Base-by-base conservation (phyloP, 2,113 vertebrate species). In the Apus apus region DNA sequence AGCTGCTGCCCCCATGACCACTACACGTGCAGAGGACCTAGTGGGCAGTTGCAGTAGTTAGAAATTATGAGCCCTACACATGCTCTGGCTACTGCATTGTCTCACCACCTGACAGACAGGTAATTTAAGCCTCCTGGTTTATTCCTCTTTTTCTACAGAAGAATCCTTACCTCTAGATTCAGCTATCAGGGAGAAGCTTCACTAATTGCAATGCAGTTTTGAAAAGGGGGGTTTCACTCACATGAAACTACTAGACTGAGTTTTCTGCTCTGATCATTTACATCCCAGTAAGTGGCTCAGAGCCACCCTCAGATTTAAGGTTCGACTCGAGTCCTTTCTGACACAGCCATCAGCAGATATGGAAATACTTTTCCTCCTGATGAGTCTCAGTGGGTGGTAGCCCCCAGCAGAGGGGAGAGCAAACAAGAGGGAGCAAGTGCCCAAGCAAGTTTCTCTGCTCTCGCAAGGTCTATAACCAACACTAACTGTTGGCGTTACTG, bases 381-480 rank as follows among this genome's bases (percentile, higher is more conserved):
- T 0, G 0, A 61, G 20, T 57, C 17, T 71, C 48, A 51, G 21
- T 11, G 17, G 9, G 15, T 48, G 22, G 38, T 38, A 85, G 43
- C 16, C 18, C 29, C 27, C 56, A 74, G 60, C 17, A 74, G 53
- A 77, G 40, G 8, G 27, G 6, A 78, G 2, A 70, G 20, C 29
- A 77, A 26, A 23, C 7, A 40, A 89, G 38, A 87, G 27, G 15
- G 34, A 79, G 40, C 26, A 61, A 48, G 8, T 4, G 3, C 11
- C 58, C 1, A 4, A 82, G 29, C 21, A 90, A 79, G 20, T 10
- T 51, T 40, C 73, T 83, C 1, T 0, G 25, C 64, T 45, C 62
- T 67, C 19, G 9, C 8, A 11, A 20, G 29, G 58, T 14, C 22
- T 26, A 11, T n/a, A 29, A 65, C 19, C 0, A 0, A 20, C n/a